Evolutionary conservation across 2,113 vertebrate genomes (phyloP), one percentile per base, ranked within the genome.

Genomic region (Condylura cristata): DNA sequence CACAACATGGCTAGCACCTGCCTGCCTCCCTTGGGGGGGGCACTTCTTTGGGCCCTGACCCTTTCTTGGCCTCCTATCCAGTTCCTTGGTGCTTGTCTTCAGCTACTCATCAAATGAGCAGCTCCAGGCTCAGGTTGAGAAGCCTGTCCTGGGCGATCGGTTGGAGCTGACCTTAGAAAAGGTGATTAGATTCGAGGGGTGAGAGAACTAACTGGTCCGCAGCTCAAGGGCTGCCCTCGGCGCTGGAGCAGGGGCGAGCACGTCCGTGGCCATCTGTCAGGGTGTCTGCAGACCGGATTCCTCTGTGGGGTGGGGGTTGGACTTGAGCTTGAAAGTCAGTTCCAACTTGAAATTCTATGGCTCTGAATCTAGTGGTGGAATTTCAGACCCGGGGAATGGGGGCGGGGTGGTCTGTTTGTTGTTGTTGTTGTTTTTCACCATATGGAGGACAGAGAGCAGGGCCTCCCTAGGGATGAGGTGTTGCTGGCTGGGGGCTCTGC

Each of bases 331-430:
- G 11, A 60, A 93, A 65, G 89, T 71, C 80, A 80, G 48, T 89
- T 97, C 93, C 91, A 94, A 28, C 89, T 91, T 71, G 56, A 79
- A 86, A 89, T 95, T 94, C 91, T 93, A 30, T 87, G 94, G 86
- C 86, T 96, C 79, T 72, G 80, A 71, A 75, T 93, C 61, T 74
- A 9, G 9, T 60, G 82, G 58, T 85, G 84, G 84, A 93, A 88
- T 95, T 87, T 96, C 89, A 95, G 83, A 74, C 63, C 89, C 70
- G 78, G 76, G 76, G 70, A 83, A 46, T 78, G 22, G 58, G 89
- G 86, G 34, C 2, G 61, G 48, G 3, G 41, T 82, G 75, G 65
- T 86, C 83, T 70, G 32, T 80, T 86, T 32, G 9, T 28, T 28
- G 61, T 28, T 63, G 28, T 16, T 13, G 63, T 30, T 61, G 9